Percentiles rank a stretch among this genome's conserved stretches.
Evolutionary conservation across 2,113 vertebrate species (phyloP).

Genomic region (Callocephalon fimbriatum): DNA sequence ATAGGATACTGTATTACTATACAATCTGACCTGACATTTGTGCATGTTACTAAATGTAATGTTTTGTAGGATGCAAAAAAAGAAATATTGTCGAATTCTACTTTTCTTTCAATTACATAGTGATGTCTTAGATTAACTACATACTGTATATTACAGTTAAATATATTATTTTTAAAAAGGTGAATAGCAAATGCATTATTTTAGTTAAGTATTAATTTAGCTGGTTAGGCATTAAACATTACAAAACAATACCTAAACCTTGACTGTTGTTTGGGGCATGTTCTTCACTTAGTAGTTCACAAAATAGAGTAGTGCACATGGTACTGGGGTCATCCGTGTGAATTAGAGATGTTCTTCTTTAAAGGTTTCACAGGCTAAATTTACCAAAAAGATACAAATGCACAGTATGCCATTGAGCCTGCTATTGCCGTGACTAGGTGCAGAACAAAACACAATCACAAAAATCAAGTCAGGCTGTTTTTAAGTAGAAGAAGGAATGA

Average conservation of each 20-base stretch:
- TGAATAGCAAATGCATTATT: neutral
- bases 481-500: neutral
- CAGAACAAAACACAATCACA: neutral
- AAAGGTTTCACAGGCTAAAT: neutral
- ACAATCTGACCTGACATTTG: neutral
- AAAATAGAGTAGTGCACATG: neutral
- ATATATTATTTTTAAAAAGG: neutral
- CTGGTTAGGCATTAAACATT: neutral
- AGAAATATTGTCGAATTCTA: neutral
- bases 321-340: neutral
- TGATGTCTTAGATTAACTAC: neutral
- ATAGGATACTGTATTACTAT: neutral
- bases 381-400: neutral
- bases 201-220: neutral
- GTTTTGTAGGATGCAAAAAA: neutral
- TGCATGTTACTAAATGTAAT: neutral
- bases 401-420: neutral
- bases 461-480: neutral
- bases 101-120: neutral
- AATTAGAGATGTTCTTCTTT: neutral
- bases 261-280: neutral
- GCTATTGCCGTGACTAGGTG: neutral
- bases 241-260: neutral
- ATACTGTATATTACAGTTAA: neutral
- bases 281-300: neutral